A percentile compares a stretch with the other conserved stretches of the same genome.
Conservation (phyloP, 2,888 invertebrate species). For the Ashinkailepas kermadecensis region DNA sequence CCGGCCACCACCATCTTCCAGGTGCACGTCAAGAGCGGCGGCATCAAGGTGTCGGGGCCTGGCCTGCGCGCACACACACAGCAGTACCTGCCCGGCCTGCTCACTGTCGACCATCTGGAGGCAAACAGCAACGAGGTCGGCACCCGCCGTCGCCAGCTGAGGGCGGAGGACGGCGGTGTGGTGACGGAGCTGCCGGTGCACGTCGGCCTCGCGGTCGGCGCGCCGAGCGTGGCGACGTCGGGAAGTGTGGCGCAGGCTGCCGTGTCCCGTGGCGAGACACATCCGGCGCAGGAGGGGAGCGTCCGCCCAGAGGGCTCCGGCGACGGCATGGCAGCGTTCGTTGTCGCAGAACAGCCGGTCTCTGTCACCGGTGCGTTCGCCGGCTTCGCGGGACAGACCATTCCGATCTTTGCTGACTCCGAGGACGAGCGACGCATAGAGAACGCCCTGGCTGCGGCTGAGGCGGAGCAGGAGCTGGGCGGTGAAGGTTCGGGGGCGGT, state of each 20-base stretch:
- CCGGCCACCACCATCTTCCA: slow-evolving; percentile 40
- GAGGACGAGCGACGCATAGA: background rate
- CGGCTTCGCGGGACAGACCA: background rate
- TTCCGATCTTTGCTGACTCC: background rate
- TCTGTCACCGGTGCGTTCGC: background rate
- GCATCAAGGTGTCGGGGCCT: slow-evolving; percentile 15
- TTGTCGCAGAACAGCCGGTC: background rate
- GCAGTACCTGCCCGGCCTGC: background rate
- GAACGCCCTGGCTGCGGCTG: slow-evolving; percentile 1
- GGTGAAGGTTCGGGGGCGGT: slow-evolving; percentile 25
- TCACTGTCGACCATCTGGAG: background rate
- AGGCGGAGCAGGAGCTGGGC: background rate
- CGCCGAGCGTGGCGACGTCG: background rate
- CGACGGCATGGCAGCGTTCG: background rate
- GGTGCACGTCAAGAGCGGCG: slow-evolving; percentile 31
- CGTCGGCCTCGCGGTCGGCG: background rate
- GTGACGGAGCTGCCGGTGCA: background rate
- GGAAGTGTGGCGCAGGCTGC: too few relatives aligned
- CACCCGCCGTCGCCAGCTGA: background rate
- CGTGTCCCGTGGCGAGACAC: background rate
- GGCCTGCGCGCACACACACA: background rate
- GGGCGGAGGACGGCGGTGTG: background rate
- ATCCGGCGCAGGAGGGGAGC: background rate
- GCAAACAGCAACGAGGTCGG: background rate
- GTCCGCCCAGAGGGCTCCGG: background rate